Conservation (phyloP, 2,888 invertebrate genomes). For the Meteorus cinctellus region DNA sequence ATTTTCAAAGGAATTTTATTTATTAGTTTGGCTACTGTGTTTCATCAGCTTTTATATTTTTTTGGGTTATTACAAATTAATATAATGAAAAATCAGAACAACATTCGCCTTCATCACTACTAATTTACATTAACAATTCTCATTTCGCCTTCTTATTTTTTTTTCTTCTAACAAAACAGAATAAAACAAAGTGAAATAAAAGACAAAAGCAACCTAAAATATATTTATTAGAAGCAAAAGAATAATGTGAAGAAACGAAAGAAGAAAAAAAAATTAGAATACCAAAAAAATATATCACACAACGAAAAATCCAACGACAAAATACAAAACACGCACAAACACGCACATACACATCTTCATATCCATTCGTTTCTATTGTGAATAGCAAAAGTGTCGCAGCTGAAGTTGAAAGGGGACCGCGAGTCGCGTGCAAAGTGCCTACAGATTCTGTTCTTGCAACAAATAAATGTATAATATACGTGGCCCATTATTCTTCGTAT, state of each 20-base stretch:
- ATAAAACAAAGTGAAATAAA: neutral
- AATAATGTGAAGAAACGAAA: neutral
- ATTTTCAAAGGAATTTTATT: conserved; percentile 27
- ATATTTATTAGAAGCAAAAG: neutral
- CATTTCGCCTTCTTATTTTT: neutral
- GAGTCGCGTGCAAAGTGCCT: conserved; percentile 27
- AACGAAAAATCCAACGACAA: too few relatives aligned
- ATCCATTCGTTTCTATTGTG: neutral
- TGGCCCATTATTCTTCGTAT: conserved; percentile 31
- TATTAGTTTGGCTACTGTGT: conserved; percentile 30
- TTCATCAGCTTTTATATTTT: too few relatives aligned
- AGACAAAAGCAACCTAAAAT: neutral
- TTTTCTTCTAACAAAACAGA: neutral
- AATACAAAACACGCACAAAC: too few relatives aligned
- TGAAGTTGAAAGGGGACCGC: conserved; percentile 29
- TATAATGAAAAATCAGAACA: too few relatives aligned
- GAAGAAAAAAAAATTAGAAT: neutral
- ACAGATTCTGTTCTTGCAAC: neutral
- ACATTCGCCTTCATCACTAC: neutral
- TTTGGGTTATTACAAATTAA: too few relatives aligned
- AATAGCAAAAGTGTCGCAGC: conserved; percentile 32
- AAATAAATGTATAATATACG: neutral
- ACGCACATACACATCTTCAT: neutral
- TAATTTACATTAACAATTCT: neutral
- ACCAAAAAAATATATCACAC: neutral